phyloP scores from a whole-genome alignment of 2,797 vertebrate species.

The Megaceryle alcyon region DNA sequence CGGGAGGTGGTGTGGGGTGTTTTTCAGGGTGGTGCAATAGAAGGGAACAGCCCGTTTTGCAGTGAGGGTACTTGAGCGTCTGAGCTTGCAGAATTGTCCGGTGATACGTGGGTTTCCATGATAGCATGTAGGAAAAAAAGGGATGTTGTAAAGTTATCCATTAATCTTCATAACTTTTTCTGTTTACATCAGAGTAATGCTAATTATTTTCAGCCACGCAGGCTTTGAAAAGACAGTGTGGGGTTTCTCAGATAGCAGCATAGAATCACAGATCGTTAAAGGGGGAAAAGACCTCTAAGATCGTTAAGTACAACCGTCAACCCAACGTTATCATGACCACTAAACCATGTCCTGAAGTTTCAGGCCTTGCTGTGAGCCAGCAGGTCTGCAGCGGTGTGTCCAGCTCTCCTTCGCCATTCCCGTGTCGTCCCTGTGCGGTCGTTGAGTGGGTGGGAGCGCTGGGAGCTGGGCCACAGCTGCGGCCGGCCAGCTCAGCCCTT shows the following conservation, averaged over 20 bases:
- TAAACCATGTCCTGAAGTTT: not conserved
- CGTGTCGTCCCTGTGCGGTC: not conserved
- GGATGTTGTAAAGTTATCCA: not conserved
- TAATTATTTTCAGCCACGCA: accelerated
- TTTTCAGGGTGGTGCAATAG: not conserved
- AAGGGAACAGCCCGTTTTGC: not conserved
- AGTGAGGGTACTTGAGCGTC: accelerated
- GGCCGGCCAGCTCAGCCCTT: not conserved
- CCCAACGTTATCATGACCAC: too few relatives aligned
- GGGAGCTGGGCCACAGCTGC: not conserved
- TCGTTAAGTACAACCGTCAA: too few relatives aligned
- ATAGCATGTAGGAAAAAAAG: too few relatives aligned
- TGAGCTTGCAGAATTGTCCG: not conserved
- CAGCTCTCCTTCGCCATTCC: not conserved
- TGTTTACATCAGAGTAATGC: accelerated
- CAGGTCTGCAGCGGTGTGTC: too few relatives aligned
- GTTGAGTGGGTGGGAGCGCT: not conserved
- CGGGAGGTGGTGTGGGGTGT: not conserved
- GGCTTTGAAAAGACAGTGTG: not conserved
- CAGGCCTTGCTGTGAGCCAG: not conserved
- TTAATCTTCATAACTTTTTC: not conserved
- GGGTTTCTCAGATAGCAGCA: not conserved
- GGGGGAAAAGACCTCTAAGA: too few relatives aligned
- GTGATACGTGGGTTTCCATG: too few relatives aligned
- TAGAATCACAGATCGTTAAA: too few relatives aligned